Percentiles rank a stretch among this genome's conserved stretches.
These are phyloP conservation scores for Netelia melanura DNA, from an alignment of 2,888 invertebrate genomes.

Conservation along the genomic window DNA sequence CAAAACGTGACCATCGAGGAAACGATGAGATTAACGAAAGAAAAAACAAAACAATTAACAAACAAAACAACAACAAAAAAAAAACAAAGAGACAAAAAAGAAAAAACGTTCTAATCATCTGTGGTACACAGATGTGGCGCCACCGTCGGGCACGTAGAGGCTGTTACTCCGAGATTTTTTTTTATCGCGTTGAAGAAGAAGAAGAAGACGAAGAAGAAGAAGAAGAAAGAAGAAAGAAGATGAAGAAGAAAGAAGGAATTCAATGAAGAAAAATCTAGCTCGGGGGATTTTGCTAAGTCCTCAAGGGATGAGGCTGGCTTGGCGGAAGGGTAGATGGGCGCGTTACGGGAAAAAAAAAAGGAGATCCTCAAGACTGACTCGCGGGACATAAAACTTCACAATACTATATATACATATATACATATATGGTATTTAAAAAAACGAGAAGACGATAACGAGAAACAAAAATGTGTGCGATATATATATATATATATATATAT, in stretches of 20 bases:
- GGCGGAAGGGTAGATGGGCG: slow-evolving; percentile 34
- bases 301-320: slow-evolving; percentile 41
- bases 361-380: slow-evolving; percentile 82
- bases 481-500: too few relatives aligned
- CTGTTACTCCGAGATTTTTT: slow-evolving; percentile 37
- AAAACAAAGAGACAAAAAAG: neutral
- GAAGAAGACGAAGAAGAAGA: too few relatives aligned
- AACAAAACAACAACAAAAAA: neutral
- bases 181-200: slow-evolving; percentile 6
- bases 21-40: neutral
- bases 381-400: slow-evolving; percentile 72
- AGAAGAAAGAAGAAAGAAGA: slow-evolving; percentile 2
- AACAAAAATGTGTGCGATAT: neutral
- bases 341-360: slow-evolving; percentile 23
- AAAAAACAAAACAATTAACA: neutral
- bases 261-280: slow-evolving; percentile 20
- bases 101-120: neutral
- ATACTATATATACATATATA: slow-evolving; percentile 60
- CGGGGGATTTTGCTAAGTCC: slow-evolving; percentile 44
- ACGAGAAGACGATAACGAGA: neutral
- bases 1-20: neutral
- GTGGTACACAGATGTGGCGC: slow-evolving; percentile 29
- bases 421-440: slow-evolving; percentile 22
- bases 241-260: neutral
- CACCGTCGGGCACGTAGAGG: slow-evolving; percentile 49